Percentiles rank a stretch among this genome's conserved stretches.
Conservation (phyloP, 2,113 vertebrate species). For the Psettodes erumei region DNA sequence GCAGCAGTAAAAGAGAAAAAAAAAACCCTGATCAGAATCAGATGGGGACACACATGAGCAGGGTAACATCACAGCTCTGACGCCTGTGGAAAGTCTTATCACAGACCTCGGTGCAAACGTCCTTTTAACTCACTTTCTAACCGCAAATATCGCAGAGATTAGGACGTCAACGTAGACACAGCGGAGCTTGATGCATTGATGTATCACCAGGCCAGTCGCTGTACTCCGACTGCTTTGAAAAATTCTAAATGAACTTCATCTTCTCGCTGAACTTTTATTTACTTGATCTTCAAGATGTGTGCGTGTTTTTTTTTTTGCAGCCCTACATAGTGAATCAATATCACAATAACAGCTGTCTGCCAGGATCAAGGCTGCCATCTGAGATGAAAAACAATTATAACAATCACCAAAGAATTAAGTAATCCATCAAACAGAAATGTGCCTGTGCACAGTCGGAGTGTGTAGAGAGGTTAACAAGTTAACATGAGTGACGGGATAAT, state of each 20-base stretch:
- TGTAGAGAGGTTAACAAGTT: slow-evolving; percentile 6
- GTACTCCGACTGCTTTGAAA: neutral
- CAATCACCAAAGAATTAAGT: slow-evolving; percentile 5
- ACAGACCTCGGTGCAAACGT: slow-evolving; percentile 51
- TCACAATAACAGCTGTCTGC: neutral
- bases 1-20: slow-evolving; percentile 60
- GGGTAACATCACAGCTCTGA: slow-evolving; percentile 68
- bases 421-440: slow-evolving; percentile 10
- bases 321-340: neutral
- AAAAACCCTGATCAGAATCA: slow-evolving; percentile 78
- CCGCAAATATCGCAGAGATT: slow-evolving; percentile 60
- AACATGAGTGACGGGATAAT: slow-evolving; percentile 30
- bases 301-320: neutral
- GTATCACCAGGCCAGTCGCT: slow-evolving; percentile 8
- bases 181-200: slow-evolving; percentile 32
- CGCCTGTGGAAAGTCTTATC: slow-evolving; percentile 74
- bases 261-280: neutral
- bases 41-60: slow-evolving; percentile 71
- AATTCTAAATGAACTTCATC: slow-evolving; percentile 12
- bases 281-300: neutral
- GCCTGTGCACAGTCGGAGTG: neutral
- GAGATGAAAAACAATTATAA: slow-evolving; percentile 35
- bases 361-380: slow-evolving; percentile 67
- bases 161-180: slow-evolving; percentile 24
- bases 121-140: slow-evolving; percentile 63